These are phyloP conservation scores for Bombus waltoni DNA, from an alignment of 1,140 invertebrate species.

Conservation along the genomic window DNA sequence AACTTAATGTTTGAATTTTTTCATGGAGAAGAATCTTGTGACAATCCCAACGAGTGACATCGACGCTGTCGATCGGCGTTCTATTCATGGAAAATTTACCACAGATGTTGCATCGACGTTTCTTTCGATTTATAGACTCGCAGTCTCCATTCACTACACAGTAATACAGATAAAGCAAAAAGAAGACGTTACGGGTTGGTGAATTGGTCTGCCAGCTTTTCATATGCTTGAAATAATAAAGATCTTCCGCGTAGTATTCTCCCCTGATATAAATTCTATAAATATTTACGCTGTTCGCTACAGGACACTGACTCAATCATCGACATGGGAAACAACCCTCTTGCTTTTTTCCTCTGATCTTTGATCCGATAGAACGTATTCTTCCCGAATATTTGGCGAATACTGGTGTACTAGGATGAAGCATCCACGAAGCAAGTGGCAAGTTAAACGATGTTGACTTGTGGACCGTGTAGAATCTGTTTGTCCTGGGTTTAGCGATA, in stretches of 20 bases:
- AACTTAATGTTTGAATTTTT: not conserved
- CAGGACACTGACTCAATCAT: not conserved
- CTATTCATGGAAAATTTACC: conserved; percentile 6
- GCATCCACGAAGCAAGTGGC: not conserved
- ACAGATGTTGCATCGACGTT: conserved; percentile 11
- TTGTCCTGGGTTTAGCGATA: not conserved
- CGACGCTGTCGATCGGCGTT: not conserved
- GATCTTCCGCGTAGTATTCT: conserved; percentile 25
- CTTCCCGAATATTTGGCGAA: not conserved
- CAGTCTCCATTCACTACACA: not conserved
- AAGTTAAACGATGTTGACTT: not conserved
- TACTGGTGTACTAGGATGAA: too few species aligned
- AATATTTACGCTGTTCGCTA: conserved; percentile 53
- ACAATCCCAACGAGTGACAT: not conserved
- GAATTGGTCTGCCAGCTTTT: conserved; percentile 15
- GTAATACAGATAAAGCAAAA: not conserved
- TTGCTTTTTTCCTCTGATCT: not conserved
- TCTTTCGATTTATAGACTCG: conserved; percentile 29
- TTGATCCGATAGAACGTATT: not conserved
- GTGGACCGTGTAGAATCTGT: too few species aligned
- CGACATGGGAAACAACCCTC: not conserved
- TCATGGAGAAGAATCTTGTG: not conserved
- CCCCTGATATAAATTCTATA: conserved; percentile 39
- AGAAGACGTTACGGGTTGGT: not conserved
- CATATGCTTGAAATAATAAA: conserved; percentile 64